phyloP scores from a whole-genome alignment of 2,113 vertebrate genomes.

The Castor canadensis region DNA sequence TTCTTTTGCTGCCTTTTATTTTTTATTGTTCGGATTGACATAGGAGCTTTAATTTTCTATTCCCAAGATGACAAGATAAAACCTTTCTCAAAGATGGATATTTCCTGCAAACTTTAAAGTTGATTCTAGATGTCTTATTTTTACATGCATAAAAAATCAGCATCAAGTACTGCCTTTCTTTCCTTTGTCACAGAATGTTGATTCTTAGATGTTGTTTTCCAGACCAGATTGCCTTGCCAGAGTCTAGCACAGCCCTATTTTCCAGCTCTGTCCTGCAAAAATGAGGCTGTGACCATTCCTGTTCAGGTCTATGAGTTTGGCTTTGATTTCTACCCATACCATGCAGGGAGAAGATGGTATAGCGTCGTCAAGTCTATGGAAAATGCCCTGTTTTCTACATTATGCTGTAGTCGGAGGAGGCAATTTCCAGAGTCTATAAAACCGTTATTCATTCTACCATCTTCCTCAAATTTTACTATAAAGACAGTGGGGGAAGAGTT shows the following conservation, averaged over 20 bases:
- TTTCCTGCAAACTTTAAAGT: conserved; percentile 40
- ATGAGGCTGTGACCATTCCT: fast-evolving
- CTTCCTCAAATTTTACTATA: no score
- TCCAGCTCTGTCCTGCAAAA: fast-evolving
- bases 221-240: not conserved
- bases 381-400: fast-evolving
- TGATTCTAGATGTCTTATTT: conserved; percentile 29
- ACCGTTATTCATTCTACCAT: fast-evolving
- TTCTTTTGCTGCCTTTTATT: conserved; percentile 70
- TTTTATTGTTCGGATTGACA: conserved; percentile 75
- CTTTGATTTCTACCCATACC: not conserved
- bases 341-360: not conserved
- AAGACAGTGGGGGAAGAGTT: no score
- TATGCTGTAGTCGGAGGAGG: not conserved
- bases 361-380: not conserved
- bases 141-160: conserved; percentile 39
- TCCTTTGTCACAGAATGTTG: conserved; percentile 4
- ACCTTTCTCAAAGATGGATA: conserved; percentile 61
- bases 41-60: conserved; percentile 66
- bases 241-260: not conserved
- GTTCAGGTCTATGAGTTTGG: fast-evolving
- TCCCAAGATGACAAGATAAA: conserved; percentile 63
- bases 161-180: not conserved
- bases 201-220: not conserved
- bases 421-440: not conserved